Evolutionary conservation across 2,797 vertebrate genomes (phyloP).

Genomic region (Falco biarmicus): DNA sequence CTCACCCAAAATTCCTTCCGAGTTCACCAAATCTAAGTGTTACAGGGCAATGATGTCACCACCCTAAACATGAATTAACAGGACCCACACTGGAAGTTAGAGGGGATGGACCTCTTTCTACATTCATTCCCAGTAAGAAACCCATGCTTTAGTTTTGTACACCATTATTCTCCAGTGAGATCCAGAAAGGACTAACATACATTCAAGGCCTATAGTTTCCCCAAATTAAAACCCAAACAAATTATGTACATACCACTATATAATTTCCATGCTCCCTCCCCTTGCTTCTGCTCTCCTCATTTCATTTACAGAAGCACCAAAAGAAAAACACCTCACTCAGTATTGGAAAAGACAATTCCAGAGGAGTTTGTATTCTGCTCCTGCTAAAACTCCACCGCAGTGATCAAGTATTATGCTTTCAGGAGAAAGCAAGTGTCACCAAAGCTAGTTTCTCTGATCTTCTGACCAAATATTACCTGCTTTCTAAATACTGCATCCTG

Average conservation of each 20-base stretch:
- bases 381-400: neutral
- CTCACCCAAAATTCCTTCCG: neutral
- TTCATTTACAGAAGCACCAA: neutral
- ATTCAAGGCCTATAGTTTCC: neutral
- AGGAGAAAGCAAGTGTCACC: neutral
- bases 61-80: neutral
- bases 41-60: neutral
- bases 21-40: neutral
- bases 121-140: neutral
- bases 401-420: neutral
- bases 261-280: neutral
- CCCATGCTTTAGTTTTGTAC: neutral
- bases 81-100: neutral
- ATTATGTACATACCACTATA: neutral
- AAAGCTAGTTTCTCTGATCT: neutral
- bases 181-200: neutral
- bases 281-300: neutral
- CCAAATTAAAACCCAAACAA: neutral
- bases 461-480: neutral
- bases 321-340: neutral
- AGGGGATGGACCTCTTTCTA: neutral
- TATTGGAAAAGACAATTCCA: neutral
- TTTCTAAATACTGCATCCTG: neutral
- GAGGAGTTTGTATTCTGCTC: neutral
- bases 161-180: neutral